Base-by-base conservation (phyloP, 2,888 invertebrate species). In the Malthinus seriepunctatus region DNA sequence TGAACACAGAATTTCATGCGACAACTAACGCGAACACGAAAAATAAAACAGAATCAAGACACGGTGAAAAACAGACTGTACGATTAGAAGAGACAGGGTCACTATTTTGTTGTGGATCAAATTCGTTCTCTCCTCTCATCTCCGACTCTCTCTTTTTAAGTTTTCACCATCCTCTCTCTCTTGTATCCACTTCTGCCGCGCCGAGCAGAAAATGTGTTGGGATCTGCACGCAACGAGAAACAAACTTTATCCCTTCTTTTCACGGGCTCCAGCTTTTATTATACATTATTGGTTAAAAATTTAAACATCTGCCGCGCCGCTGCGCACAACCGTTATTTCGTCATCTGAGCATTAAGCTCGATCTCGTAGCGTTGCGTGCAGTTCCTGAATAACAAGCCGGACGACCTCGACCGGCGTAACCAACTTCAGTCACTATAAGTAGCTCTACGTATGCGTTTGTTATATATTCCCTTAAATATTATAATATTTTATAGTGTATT, bases 101-200 rank as follows among this genome's bases (percentile, higher is more conserved):
- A 78, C 79, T 78, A 79, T 79, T 80, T 79, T 79, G 78, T 79
- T 79, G 78, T 79, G 78, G 78, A 78, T 79, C 80, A 79, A 79
- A 79, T 80, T 80, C 80, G 78, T 79, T 76, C 75, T 76, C 76
- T 76, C 77, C 78, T 79, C 77, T 78, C 79, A 76, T 77, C 76
- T 78, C 77, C 78, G 75, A 72, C 70, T 69, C 69, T 63, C 75
- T 76, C 77, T 78, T 77, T 77, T 76, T 74, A 76, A 77, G 78
- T 79, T 80, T 79, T 78, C 78, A 77, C 79, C 77, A 73, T 78
- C 77, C 76, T 76, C 77, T 76, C 76, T 76, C 78, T 78, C 75
- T 78, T 74, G 74, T 74, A 73, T 74, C 77, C 78, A 76, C 75
- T 77, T 76, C 76, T 73, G 73, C 72, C 67, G 70, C 69, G 72